Percentiles rank a stretch among this genome's conserved stretches.
phyloP scores from a whole-genome alignment of 2,797 vertebrate species.

The Glossophaga mutica region DNA sequence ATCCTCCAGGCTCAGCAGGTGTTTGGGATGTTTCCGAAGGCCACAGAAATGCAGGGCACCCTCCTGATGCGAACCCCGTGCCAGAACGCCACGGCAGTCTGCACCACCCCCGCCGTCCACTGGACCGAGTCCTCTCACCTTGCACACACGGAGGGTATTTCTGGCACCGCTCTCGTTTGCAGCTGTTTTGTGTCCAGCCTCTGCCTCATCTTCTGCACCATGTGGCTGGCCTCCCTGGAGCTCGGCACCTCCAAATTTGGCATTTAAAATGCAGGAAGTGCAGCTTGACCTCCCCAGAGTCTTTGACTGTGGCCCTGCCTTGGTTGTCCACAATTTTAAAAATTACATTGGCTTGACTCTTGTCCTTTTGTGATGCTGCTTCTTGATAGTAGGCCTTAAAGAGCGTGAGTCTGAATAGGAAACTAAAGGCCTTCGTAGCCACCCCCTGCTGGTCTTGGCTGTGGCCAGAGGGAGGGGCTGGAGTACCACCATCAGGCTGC shows the following conservation, averaged over 20 bases:
- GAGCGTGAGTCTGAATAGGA: neutral
- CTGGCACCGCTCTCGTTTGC: neutral
- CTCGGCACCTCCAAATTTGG: neutral
- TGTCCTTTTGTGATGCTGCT: neutral
- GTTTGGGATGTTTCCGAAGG: neutral
- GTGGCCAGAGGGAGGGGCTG: neutral
- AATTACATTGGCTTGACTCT: neutral
- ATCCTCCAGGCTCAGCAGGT: neutral
- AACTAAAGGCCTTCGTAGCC: neutral
- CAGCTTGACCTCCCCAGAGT: neutral
- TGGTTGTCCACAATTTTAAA: neutral
- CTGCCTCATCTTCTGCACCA: neutral
- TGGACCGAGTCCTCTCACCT: neutral
- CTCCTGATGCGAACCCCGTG: neutral
- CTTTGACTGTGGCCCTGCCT: neutral
- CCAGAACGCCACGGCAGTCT: neutral
- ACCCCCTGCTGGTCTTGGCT: neutral
- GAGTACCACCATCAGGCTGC: neutral
- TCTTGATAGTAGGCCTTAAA: neutral
- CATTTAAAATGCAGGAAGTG: neutral
- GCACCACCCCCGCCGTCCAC: neutral
- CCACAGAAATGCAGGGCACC: neutral
- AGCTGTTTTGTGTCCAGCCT: neutral
- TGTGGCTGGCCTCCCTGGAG: neutral
- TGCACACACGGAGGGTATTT: neutral